Evolutionary conservation across 1,140 invertebrate genomes (phyloP).

Genomic region (Drosophila lacertosa): DNA sequence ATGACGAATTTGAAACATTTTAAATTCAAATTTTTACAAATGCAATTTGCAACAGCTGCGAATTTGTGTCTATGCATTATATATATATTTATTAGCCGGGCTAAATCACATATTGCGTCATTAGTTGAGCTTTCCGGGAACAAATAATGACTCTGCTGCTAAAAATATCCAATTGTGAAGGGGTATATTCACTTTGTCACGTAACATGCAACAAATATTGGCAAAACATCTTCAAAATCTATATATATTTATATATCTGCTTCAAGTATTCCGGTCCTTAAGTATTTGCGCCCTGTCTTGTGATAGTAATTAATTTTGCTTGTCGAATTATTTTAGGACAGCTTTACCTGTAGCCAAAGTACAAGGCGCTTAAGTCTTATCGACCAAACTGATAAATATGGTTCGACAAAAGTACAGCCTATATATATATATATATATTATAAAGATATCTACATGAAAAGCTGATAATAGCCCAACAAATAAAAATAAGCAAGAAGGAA

Average conservation of each 20-base stretch:
- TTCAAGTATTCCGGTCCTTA: background rate
- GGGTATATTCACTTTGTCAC: background rate
- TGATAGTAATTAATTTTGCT: slow-evolving; percentile 21
- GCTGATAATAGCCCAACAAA: background rate
- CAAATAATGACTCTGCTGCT: slow-evolving; percentile 7
- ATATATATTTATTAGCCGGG: background rate
- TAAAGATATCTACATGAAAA: background rate
- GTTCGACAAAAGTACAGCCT: slow-evolving; percentile 3
- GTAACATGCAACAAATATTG: background rate
- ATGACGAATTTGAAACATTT: background rate
- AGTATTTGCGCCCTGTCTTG: slow-evolving; percentile 4
- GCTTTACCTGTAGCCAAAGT: background rate
- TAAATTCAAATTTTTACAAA: background rate
- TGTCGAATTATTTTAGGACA: slow-evolving; percentile 6
- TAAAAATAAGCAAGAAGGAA: slow-evolving; percentile 15
- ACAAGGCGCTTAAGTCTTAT: slow-evolving; percentile 29
- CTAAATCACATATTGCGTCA: slow-evolving; percentile 16
- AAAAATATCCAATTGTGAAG: background rate
- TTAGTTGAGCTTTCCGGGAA: slow-evolving; percentile 13
- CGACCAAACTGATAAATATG: slow-evolving; percentile 18
- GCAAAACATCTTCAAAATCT: no score
- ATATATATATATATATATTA: background rate
- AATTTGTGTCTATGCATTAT: background rate
- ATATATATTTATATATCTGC: background rate
- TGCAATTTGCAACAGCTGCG: background rate